phyloP scores from a whole-genome alignment of 2,888 invertebrate genomes.

The Zhuqinia jingwanae region DNA sequence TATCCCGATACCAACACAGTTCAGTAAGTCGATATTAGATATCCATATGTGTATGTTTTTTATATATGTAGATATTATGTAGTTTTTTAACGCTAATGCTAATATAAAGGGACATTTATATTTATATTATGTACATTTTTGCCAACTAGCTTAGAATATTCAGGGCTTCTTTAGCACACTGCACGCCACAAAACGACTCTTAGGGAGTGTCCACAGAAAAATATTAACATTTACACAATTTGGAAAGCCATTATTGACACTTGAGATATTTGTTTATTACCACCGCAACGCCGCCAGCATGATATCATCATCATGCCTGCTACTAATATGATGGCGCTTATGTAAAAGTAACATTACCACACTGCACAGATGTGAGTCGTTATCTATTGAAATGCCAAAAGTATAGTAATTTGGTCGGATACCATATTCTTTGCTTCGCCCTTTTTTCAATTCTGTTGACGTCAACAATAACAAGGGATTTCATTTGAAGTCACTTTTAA shows the following conservation, averaged over 20 bases:
- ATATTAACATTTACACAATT: constrained; percentile 32
- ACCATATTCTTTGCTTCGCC: background rate
- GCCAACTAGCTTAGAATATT: too few relatives aligned
- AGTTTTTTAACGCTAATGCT: too few relatives aligned
- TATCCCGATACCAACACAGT: too few relatives aligned
- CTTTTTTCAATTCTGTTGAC: background rate
- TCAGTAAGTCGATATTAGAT: too few relatives aligned
- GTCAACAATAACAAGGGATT: background rate
- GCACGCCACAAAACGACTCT: background rate
- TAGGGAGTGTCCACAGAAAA: constrained; percentile 48
- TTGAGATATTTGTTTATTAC: constrained; percentile 11
- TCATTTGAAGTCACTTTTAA: too few relatives aligned
- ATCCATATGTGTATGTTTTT: too few relatives aligned
- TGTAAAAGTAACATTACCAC: background rate
- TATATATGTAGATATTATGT: too few relatives aligned
- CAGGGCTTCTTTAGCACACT: too few relatives aligned
- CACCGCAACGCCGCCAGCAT: background rate
- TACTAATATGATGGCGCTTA: too few relatives aligned
- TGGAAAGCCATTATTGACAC: constrained; percentile 24
- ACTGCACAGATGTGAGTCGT: too few relatives aligned
- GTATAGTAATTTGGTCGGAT: background rate
- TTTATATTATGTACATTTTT: too few relatives aligned
- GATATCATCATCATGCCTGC: background rate
- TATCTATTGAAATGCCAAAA: background rate
- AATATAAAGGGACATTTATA: too few relatives aligned